Base-by-base conservation (phyloP, 2,113 vertebrate genomes). In the Sialia sialis region DNA sequence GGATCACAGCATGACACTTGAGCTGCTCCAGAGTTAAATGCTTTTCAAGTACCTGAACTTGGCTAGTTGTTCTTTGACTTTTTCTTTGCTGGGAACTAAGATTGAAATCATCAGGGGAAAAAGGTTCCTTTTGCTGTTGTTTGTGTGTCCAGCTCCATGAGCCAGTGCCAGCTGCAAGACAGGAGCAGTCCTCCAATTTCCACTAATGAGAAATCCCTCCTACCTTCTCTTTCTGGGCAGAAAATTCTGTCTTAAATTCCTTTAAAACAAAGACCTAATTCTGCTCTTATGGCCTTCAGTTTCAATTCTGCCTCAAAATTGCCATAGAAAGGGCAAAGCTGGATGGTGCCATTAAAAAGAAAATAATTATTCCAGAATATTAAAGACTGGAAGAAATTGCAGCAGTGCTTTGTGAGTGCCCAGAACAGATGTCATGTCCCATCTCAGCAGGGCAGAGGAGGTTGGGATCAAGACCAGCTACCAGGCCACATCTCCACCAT, bases 211-310 rank as follows among this genome's bases (percentile, higher is more conserved):
- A 92, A 94, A 86, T 88, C 30, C 36, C 58, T 88, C 39, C 79
- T 90, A 16, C 32, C 15, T 5, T 78, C 29, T 91, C 30, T 20
- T 74, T 86, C 82, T 95, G 72, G 43, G 46, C 68, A 81, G 59
- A 82, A 94, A 78, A 55, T 26, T 66, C n/a, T 63, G 62, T 93
- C 88, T 96, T 87, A 49, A 72, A 85, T 92, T 95, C 84, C 92
- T 84, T 69, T 70, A 70, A 88, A 73, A 95, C 85, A 96, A 93
- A 93, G 88, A 86, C 29, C 16, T 69, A 36, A 77, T 93, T 96
- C 88, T 94, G 18, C 52, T 88, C n/a, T 58, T 63, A 39, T 17
- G 67, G 59, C 29, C 73, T 73, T 41, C 44, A 60, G 20, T 85
- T 81, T 72, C 72, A 83, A 22, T 38, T 70, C 49, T 49, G 13